These are phyloP conservation scores for Rhynchophorus ferrugineus DNA, from an alignment of 1,140 invertebrate genomes.

Conservation along the genomic window DNA sequence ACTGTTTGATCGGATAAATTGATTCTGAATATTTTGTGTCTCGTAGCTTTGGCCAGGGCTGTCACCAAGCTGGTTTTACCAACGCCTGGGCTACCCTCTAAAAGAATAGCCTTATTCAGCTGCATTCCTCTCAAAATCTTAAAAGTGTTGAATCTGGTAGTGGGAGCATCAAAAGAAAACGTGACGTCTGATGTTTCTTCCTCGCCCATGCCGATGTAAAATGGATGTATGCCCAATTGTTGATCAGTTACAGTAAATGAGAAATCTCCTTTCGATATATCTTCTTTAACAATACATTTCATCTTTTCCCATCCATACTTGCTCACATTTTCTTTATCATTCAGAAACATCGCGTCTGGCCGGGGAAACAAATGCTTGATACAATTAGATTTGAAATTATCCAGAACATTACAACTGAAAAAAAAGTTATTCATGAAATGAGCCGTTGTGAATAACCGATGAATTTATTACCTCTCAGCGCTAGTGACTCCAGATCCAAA, in stretches of 20 bases:
- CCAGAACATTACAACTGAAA: slow-evolving; percentile 41
- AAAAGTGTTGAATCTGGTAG: slow-evolving; percentile 74
- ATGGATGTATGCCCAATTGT: slow-evolving; percentile 64
- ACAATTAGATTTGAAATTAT: slow-evolving; percentile 44
- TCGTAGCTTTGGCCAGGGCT: slow-evolving; percentile 80
- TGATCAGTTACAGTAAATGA: slow-evolving; percentile 21
- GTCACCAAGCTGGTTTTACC: slow-evolving; percentile 94
- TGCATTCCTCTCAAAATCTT: slow-evolving; percentile 82
- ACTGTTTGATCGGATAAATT: slow-evolving; percentile 96
- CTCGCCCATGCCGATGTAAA: slow-evolving; percentile 54
- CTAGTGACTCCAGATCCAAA: slow-evolving; percentile 66
- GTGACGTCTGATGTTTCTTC: slow-evolving; percentile 28
- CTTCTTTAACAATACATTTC: too few species aligned
- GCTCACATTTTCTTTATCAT: too few species aligned
- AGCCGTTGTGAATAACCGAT: too few species aligned
- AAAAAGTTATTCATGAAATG: neutral
- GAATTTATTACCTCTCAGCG: too few species aligned
- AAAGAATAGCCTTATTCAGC: slow-evolving; percentile 81
- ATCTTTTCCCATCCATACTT: too few species aligned
- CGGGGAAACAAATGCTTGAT: too few species aligned
- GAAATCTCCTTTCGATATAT: too few species aligned
- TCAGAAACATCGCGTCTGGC: too few species aligned
- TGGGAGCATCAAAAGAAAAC: slow-evolving; percentile 76
- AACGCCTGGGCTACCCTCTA: slow-evolving; percentile 97
- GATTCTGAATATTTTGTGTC: slow-evolving; percentile 79